These are phyloP conservation scores for Lepidostoma basale DNA, from an alignment of 1,140 invertebrate genomes.

Conservation along the genomic window DNA sequence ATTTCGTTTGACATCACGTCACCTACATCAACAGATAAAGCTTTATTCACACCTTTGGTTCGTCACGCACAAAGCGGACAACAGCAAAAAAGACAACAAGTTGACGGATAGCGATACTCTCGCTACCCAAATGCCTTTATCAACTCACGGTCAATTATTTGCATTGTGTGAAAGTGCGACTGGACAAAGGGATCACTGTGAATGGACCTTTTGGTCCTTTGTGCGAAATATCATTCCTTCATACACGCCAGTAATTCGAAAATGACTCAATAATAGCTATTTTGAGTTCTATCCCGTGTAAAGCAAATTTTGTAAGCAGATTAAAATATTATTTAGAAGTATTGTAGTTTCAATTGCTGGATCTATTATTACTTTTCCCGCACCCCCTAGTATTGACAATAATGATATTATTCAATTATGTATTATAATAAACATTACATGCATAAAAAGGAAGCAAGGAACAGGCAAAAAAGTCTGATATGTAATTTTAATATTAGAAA, in stretches of 20 bases:
- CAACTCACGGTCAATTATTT: conserved; percentile 28
- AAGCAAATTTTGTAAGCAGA: too few species aligned
- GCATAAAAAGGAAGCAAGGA: too few species aligned
- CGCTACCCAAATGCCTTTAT: conserved; percentile 17
- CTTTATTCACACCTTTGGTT: conserved; percentile 20
- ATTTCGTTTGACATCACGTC: neutral
- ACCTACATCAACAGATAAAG: neutral
- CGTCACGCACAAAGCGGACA: conserved; percentile 6
- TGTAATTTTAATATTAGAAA: too few species aligned
- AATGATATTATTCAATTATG: too few species aligned
- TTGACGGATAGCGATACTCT: neutral
- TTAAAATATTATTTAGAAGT: too few species aligned
- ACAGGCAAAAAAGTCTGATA: too few species aligned
- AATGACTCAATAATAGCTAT: neutral
- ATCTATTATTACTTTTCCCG: too few species aligned
- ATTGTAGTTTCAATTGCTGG: too few species aligned
- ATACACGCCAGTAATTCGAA: neutral
- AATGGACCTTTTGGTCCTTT: conserved; percentile 2
- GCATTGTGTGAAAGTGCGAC: conserved; percentile 6
- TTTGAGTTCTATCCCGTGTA: neutral
- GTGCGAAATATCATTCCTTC: neutral
- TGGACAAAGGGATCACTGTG: conserved; percentile 5
- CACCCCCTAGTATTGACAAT: too few species aligned
- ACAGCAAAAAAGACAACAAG: conserved; percentile 5
- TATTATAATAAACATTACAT: too few species aligned